phyloP scores from a whole-genome alignment of 2,113 vertebrate genomes.

The Chamaea fasciata region DNA sequence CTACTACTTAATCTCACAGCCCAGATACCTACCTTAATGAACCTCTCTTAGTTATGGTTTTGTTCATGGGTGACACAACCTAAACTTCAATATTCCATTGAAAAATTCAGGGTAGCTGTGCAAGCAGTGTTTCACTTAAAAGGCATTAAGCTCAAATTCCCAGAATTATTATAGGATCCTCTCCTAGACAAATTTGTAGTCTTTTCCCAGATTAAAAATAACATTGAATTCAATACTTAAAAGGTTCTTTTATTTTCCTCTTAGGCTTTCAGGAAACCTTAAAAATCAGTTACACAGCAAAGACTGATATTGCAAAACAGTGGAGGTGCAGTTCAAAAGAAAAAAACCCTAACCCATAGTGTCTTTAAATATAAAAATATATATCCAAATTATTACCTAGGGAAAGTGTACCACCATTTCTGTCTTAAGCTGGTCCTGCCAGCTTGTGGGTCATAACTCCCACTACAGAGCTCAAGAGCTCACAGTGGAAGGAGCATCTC shows the following conservation, averaged over 20 bases:
- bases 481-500: slow-evolving; percentile 14
- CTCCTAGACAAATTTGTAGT: neutral
- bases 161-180: neutral
- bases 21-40: neutral
- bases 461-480: slow-evolving; percentile 9
- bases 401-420: neutral
- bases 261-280: slow-evolving; percentile 3
- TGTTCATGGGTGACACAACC: neutral
- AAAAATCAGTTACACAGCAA: slow-evolving; percentile 26
- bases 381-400: slow-evolving; percentile 3
- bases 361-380: slow-evolving; percentile 54
- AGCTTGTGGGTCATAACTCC: slow-evolving; percentile 41
- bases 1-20: neutral
- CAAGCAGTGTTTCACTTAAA: neutral
- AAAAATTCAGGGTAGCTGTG: neutral
- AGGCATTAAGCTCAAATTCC: neutral
- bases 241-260: slow-evolving; percentile 48
- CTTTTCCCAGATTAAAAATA: neutral
- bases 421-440: slow-evolving; percentile 48
- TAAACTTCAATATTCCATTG: neutral
- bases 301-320: neutral
- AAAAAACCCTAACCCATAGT: neutral
- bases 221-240: slow-evolving; percentile 20
- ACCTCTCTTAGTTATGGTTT: neutral
- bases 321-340: neutral